Conservation (phyloP, 2,888 invertebrate species). For the Noctua janthina region DNA sequence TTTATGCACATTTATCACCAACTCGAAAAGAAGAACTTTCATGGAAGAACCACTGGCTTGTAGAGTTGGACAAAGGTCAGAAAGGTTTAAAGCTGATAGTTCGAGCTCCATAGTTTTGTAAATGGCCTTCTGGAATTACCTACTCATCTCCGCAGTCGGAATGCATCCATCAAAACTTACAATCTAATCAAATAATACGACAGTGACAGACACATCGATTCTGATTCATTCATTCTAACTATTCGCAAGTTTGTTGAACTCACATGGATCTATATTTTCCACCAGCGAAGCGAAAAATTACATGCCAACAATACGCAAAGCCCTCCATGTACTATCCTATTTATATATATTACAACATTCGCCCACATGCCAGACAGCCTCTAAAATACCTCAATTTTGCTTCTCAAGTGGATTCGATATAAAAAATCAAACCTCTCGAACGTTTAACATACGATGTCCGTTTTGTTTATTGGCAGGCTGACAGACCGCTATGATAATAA, state of each 20-base stretch:
- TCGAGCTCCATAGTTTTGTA: background rate
- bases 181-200: slow-evolving; percentile 11
- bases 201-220: slow-evolving; percentile 21
- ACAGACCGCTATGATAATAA: slow-evolving; percentile 49
- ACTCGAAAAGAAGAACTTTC: background rate
- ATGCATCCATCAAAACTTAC: background rate
- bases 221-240: slow-evolving; percentile 26
- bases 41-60: background rate
- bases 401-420: slow-evolving; percentile 33
- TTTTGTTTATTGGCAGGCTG: slow-evolving; percentile 61
- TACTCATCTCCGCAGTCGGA: background rate
- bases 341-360: slow-evolving; percentile 48
- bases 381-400: slow-evolving; percentile 25
- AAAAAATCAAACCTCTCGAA: slow-evolving; percentile 53
- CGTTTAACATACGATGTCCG: slow-evolving; percentile 22
- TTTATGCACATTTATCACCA: background rate
- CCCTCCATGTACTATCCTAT: slow-evolving; percentile 39
- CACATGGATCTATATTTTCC: slow-evolving; percentile 47
- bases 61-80: background rate
- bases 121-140: background rate
- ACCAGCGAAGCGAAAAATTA: slow-evolving; percentile 57
- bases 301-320: slow-evolving; percentile 33
- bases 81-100: background rate
- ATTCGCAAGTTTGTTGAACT: slow-evolving; percentile 51
- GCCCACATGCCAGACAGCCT: slow-evolving; percentile 57